phyloP scores from a whole-genome alignment of 92 coral and sea anemone species.

The Plumapathes pennacea region DNA sequence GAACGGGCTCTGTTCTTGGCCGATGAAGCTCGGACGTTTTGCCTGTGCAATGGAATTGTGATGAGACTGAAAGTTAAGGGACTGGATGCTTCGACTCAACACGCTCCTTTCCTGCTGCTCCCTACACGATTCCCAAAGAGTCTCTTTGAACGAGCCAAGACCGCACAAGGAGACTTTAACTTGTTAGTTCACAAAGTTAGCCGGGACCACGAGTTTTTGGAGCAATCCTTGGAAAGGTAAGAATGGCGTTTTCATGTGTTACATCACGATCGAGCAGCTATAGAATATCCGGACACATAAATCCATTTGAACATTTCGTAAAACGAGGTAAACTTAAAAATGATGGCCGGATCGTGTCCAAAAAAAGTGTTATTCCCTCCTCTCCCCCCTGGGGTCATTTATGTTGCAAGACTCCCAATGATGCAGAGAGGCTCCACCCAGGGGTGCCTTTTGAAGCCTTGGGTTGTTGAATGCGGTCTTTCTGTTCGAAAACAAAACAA shows the following conservation, averaged over 20 bases:
- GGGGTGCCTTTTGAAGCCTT: too few species aligned
- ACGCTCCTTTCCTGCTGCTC: conserved; percentile 81
- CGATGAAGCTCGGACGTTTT: conserved; percentile 21
- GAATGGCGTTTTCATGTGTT: background rate
- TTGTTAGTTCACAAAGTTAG: conserved; percentile 78
- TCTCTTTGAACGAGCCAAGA: conserved; percentile 62
- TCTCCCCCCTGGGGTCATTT: too few species aligned
- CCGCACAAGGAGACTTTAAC: conserved; percentile 83
- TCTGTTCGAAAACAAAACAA: too few species aligned
- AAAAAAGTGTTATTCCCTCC: too few species aligned
- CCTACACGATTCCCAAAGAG: conserved; percentile 77
- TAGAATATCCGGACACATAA: too few species aligned
- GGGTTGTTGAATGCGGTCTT: too few species aligned
- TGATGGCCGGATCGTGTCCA: too few species aligned
- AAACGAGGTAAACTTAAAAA: too few species aligned
- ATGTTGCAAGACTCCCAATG: too few species aligned
- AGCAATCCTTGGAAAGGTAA: conserved; percentile 75
- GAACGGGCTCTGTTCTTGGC: conserved; percentile 7
- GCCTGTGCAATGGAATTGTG: conserved; percentile 30
- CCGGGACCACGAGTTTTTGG: conserved; percentile 82
- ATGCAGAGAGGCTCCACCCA: too few species aligned
- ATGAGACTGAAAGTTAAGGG: conserved; percentile 14
- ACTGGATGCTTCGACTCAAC: conserved; percentile 18
- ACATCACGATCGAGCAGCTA: too few species aligned
- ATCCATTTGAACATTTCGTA: too few species aligned